Conservation (phyloP, 2,888 invertebrate species). For the Tinea pellionella region DNA sequence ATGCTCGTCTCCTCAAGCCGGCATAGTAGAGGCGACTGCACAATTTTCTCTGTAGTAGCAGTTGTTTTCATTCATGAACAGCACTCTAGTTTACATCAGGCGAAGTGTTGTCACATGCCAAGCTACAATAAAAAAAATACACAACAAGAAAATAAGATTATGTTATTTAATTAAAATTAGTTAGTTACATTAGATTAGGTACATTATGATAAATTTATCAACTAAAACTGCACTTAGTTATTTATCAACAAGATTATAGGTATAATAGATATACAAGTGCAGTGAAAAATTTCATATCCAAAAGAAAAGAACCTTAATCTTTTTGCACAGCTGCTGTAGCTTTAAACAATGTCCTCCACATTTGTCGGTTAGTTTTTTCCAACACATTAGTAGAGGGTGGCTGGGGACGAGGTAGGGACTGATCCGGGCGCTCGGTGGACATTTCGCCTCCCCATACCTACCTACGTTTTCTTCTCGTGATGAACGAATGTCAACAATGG, state of each 20-base stretch:
- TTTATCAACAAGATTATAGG: not conserved
- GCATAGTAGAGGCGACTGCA: too few relatives aligned
- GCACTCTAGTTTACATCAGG: too few relatives aligned
- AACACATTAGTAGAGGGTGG: constrained; percentile 16
- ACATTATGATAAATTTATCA: too few relatives aligned
- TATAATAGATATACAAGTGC: not conserved
- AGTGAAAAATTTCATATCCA: not conserved
- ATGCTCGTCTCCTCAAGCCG: too few relatives aligned
- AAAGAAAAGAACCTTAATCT: not conserved
- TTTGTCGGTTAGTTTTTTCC: constrained; percentile 27
- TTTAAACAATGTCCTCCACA: constrained; percentile 32
- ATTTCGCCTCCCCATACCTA: not conserved
- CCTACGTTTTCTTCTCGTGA: constrained; percentile 11
- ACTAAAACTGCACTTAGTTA: too few relatives aligned
- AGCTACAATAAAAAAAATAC: too few relatives aligned
- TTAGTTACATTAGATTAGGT: too few relatives aligned
- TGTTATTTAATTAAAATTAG: too few relatives aligned
- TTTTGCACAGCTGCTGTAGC: constrained; percentile 28
- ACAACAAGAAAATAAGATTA: too few relatives aligned
- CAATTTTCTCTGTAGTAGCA: too few relatives aligned
- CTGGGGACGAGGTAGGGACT: not conserved
- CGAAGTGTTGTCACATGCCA: too few relatives aligned
- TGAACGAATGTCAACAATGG: constrained; percentile 14
- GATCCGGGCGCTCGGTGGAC: constrained; percentile 4
- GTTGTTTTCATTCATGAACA: too few relatives aligned